Conservation (phyloP, 2,888 invertebrate genomes). For the Drosophila parthenogenetica region DNA sequence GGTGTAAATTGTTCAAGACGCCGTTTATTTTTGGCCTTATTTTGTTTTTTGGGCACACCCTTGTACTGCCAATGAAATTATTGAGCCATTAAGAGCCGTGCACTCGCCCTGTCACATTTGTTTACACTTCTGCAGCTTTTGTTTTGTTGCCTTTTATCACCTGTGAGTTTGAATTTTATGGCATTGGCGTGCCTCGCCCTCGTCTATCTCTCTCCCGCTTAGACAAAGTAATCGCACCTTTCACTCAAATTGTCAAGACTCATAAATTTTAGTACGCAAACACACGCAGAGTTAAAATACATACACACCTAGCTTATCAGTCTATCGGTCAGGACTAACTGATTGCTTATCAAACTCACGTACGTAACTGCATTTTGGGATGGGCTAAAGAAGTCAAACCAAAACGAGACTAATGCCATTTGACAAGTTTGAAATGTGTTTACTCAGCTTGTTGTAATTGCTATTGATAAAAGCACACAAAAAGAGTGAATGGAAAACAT, state of each 20-base stretch:
- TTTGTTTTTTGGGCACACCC: slow-evolving; percentile 21
- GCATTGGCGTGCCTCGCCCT: slow-evolving; percentile 33
- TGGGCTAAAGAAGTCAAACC: slow-evolving; percentile 1
- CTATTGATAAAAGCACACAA: slow-evolving; percentile 49
- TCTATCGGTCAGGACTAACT: slow-evolving; percentile 10
- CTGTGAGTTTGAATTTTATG: slow-evolving; percentile 52
- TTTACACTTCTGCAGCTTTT: slow-evolving; percentile 40
- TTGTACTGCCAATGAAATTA: slow-evolving; percentile 44
- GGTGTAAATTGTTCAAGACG: slow-evolving; percentile 28
- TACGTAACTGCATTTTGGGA: slow-evolving; percentile 9
- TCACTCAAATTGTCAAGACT: slow-evolving; percentile 54
- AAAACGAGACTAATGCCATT: slow-evolving; percentile 61
- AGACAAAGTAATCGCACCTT: slow-evolving; percentile 34
- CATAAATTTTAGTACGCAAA: slow-evolving; percentile 51
- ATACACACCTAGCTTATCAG: slow-evolving; percentile 45
- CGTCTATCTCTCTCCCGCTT: not conserved
- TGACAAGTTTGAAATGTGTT: slow-evolving; percentile 69
- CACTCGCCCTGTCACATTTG: slow-evolving; percentile 46
- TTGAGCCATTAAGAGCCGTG: slow-evolving; percentile 57
- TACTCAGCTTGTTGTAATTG: slow-evolving; percentile 62
- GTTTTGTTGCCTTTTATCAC: slow-evolving; percentile 50
- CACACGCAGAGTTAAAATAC: not conserved
- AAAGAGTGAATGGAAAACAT: too few species aligned
- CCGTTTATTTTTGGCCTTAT: not conserved
- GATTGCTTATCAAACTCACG: slow-evolving; percentile 47